Base-by-base conservation (phyloP, 1,140 invertebrate species). In the Anoplolepis gracilipes region DNA sequence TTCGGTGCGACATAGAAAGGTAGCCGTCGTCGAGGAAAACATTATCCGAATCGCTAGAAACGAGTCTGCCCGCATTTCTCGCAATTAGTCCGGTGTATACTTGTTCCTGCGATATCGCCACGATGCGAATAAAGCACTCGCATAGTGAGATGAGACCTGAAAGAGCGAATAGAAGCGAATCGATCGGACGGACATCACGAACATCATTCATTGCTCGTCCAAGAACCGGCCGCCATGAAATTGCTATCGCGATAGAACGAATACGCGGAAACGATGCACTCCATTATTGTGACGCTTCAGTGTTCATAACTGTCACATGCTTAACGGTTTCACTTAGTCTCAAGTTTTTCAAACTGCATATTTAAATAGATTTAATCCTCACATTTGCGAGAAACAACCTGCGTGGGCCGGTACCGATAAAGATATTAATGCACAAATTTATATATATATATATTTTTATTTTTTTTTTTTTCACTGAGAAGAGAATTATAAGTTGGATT, bases 11-110 rank as follows among this genome's bases (percentile, higher is more conserved):
- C 55, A 49, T 16, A 62, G 57, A 8, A 75, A 84, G 57, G 81
- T 76, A 70, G 53, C 10, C 16, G 11, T 81, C 49, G 33, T 25
- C 79, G 30, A 49, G 57, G 57, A 77, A 57, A 84, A 76, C 62
- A 76, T 76, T 77, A 82, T 73, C 67, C 49, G 33, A 28, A 57
- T 33, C 67, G n/a, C 69, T 76, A 84, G 81, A 84, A 84, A 77
- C 72, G 59, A 77, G 81, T 62, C 59, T n/a, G n/a, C 19, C 30
- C 42, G 42, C 59, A 77, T 84, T 64, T 73, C 72, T 30, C 59
- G 59, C 72, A 62, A 75, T 77, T 73, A 84, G 25, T 76, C 81
- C 70, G 30, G 81, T 42, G 57, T 62, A 77, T 62, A 84, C 79
- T 59, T 42, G 81, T 76, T 49, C 64, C 57, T 55, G 13, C 0